phyloP scores from a whole-genome alignment of 1,140 invertebrate species.

The Drosophila seguyi region DNA sequence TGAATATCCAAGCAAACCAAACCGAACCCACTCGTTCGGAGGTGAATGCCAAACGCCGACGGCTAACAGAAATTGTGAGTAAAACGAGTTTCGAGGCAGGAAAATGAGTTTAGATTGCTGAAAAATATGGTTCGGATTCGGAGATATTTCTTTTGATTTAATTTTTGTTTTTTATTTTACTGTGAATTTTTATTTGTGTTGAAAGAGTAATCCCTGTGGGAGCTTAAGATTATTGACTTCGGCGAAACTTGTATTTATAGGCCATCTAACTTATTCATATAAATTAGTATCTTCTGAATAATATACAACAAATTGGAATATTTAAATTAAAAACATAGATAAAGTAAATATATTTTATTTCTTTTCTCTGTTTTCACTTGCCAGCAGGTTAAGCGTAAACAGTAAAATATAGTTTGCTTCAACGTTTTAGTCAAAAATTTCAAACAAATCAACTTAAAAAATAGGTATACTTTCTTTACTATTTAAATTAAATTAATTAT shows the following conservation, averaged over 20 bases:
- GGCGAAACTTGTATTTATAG: background rate
- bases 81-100: constrained; percentile 7
- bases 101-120: background rate
- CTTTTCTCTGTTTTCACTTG: background rate
- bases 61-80: constrained; percentile 54
- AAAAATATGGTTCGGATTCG: background rate
- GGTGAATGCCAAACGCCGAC: constrained; percentile 46
- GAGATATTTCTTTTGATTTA: background rate
- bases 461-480: background rate
- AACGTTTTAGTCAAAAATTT: background rate
- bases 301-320: background rate
- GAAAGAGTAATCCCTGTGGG: background rate
- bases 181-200: constrained; percentile 19
- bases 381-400: background rate
- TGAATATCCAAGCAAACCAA: constrained; percentile 15
- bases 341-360: background rate
- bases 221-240: background rate
- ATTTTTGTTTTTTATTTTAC: constrained; percentile 31
- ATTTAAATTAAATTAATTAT: background rate
- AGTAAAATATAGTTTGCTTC: background rate
- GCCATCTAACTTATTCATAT: background rate
- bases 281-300: background rate
- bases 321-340: background rate
- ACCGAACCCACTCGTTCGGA: constrained; percentile 17
- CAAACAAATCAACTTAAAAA: background rate